A percentile compares a stretch with the other conserved stretches of the same genome.
Evolutionary conservation across 2,113 vertebrate species (phyloP).

Genomic region (Rhinoptilus africanus): DNA sequence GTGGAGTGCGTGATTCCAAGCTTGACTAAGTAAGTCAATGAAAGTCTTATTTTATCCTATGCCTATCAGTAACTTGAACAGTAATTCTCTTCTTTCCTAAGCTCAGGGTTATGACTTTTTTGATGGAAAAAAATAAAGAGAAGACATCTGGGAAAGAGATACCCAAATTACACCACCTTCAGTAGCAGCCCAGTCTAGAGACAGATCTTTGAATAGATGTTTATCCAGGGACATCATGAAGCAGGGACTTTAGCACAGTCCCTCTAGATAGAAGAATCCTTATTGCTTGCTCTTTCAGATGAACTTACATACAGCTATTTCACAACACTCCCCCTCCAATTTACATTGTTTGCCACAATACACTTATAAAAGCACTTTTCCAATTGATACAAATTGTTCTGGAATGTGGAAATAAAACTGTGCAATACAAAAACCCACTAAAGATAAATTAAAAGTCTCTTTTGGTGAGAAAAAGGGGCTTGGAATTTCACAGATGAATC

Average conservation of each 20-base stretch:
- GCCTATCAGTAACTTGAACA: not conserved
- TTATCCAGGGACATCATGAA: not conserved
- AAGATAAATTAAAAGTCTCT: not conserved
- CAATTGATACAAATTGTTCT: not conserved
- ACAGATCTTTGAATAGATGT: not conserved
- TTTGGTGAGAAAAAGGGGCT: not conserved
- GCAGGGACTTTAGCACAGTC: not conserved
- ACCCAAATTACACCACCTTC: not conserved
- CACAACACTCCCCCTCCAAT: not conserved
- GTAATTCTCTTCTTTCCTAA: not conserved
- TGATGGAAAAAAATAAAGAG: not conserved
- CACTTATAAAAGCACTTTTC: not conserved
- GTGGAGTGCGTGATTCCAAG: not conserved
- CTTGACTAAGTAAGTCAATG: not conserved
- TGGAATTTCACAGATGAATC: not conserved
- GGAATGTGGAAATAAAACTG: not conserved
- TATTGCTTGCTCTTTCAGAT: not conserved
- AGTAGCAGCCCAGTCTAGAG: not conserved
- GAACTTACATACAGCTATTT: not conserved
- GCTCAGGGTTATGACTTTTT: not conserved
- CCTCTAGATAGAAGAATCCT: not conserved
- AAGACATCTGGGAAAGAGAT: slow-evolving; percentile 24
- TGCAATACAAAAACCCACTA: not conserved
- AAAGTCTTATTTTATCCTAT: not conserved
- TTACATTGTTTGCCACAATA: not conserved